These are phyloP conservation scores for Drosophila neotestacea DNA, from an alignment of 2,888 invertebrate genomes.

Conservation along the genomic window DNA sequence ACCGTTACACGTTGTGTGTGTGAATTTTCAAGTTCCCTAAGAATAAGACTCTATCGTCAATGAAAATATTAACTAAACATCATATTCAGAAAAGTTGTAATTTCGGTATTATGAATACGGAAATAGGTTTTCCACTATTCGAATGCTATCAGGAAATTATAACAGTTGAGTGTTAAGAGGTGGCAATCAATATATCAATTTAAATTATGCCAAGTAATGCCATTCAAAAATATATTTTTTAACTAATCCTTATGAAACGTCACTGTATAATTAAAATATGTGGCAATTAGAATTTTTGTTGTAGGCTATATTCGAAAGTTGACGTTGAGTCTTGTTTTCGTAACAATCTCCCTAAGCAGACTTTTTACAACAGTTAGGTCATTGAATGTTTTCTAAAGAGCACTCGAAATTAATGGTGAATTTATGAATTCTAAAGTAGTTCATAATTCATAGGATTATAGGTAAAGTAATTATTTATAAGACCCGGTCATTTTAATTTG, in stretches of 20 bases:
- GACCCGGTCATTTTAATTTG: constrained; percentile 5
- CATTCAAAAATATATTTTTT: not conserved
- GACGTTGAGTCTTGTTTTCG: not conserved
- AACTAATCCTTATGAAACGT: constrained; percentile 1
- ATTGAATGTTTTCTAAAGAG: constrained; percentile 9
- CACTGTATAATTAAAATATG: not conserved
- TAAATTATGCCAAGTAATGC: not conserved
- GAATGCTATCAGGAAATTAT: constrained; percentile 22
- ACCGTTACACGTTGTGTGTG: constrained; percentile 11
- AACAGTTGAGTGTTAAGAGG: constrained; percentile 24
- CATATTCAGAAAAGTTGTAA: not conserved
- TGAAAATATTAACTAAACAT: not conserved
- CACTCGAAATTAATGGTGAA: constrained; percentile 19
- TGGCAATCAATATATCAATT: not conserved
- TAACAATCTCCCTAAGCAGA: not conserved
- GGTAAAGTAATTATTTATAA: not conserved
- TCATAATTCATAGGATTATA: constrained; percentile 21
- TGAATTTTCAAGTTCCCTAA: constrained; percentile 17
- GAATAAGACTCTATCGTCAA: constrained; percentile 5
- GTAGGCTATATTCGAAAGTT: constrained; percentile 1
- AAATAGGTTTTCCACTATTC: not conserved
- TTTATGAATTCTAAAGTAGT: constrained; percentile 2
- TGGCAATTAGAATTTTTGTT: constrained; percentile 1
- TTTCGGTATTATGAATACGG: not conserved
- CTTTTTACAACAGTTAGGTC: not conserved